A percentile compares a stretch with the other conserved stretches of the same genome.
Conservation (phyloP, 2,797 vertebrate genomes). For the Coluber constrictor region DNA sequence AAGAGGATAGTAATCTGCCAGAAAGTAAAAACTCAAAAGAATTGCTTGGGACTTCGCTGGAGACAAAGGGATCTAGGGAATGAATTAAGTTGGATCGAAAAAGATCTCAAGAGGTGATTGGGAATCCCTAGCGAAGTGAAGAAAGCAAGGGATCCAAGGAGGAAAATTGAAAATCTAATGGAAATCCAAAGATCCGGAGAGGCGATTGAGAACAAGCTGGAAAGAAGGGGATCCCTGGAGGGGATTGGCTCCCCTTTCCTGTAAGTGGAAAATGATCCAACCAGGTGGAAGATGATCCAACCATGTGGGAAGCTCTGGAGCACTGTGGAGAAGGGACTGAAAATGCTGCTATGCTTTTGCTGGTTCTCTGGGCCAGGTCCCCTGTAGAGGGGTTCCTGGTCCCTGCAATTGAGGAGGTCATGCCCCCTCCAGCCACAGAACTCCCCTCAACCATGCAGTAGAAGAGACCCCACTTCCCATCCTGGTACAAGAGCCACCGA, state of each 20-base stretch:
- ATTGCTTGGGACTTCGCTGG: background rate
- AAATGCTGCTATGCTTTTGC: background rate
- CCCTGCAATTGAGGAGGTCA: too few species aligned
- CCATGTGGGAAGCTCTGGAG: background rate
- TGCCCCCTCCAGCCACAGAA: background rate
- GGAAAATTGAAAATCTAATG: too few species aligned
- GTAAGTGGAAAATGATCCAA: too few species aligned
- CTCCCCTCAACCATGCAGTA: background rate
- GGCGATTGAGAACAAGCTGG: too few species aligned
- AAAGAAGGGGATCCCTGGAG: background rate
- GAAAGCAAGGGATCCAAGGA: too few species aligned
- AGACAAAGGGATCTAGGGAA: background rate
- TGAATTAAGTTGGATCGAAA: fast-evolving
- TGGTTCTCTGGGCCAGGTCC: fast-evolving
- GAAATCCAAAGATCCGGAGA: too few species aligned
- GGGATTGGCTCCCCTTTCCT: background rate
- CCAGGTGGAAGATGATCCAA: too few species aligned
- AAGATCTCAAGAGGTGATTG: background rate
- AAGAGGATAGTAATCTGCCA: background rate
- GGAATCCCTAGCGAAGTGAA: background rate
- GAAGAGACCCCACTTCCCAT: background rate
- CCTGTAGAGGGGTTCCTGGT: background rate
- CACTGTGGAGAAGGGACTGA: background rate
- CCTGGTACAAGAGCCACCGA: background rate
- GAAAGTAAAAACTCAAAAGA: background rate